Conservation (phyloP, 2,797 vertebrate species). For the Hafferia zeledoni region DNA sequence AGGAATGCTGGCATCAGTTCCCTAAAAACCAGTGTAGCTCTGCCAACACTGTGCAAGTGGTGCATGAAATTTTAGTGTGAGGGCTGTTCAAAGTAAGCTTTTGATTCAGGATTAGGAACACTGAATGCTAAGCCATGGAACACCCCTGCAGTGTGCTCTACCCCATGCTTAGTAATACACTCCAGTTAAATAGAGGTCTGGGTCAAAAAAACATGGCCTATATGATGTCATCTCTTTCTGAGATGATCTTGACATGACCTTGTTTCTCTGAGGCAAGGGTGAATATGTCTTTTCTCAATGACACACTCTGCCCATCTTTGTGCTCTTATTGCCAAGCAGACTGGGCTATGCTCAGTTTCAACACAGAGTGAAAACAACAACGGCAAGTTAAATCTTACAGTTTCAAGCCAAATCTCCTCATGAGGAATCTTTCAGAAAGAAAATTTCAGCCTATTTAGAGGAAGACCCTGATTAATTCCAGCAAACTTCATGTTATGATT, state of each 20-base stretch:
- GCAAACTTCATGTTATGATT: background rate
- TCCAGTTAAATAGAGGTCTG: background rate
- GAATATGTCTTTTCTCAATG: background rate
- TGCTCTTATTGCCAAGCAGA: background rate
- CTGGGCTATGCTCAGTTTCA: background rate
- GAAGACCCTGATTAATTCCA: background rate
- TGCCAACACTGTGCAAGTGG: slow-evolving; percentile 18
- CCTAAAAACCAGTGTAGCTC: slow-evolving; percentile 3
- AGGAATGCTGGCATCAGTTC: slow-evolving; percentile 26
- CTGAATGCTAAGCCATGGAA: slow-evolving; percentile 16
- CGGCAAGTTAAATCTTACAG: background rate
- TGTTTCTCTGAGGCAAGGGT: background rate
- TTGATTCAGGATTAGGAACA: slow-evolving; percentile 49
- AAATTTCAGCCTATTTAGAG: background rate
- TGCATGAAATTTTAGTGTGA: slow-evolving; percentile 58
- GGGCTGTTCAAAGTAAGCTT: slow-evolving; percentile 31
- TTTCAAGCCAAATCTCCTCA: background rate
- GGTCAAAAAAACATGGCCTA: slow-evolving; percentile 15
- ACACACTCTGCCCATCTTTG: background rate
- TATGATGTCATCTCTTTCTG: slow-evolving; percentile 8
- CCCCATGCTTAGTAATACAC: background rate
- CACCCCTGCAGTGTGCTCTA: background rate
- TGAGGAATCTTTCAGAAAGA: background rate
- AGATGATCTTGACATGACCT: slow-evolving; percentile 8
- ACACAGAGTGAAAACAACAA: background rate